These are phyloP conservation scores for Orthosia cruda DNA, from an alignment of 2,888 invertebrate genomes.

Conservation along the genomic window DNA sequence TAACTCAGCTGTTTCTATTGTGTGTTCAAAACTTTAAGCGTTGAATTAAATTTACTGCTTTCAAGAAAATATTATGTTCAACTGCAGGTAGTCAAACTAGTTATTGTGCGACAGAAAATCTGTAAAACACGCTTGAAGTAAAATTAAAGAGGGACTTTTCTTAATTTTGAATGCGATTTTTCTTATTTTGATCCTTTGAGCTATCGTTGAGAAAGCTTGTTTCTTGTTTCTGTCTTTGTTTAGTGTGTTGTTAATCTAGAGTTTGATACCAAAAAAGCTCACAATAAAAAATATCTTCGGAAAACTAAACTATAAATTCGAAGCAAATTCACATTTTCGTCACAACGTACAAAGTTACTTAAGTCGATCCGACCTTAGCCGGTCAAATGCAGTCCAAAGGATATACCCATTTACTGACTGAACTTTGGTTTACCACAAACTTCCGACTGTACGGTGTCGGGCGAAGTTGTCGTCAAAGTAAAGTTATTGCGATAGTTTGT, in stretches of 20 bases:
- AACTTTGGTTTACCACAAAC: slow-evolving; percentile 26
- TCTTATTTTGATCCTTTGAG: no score
- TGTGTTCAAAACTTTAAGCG: slow-evolving; percentile 6
- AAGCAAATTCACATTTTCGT: neutral
- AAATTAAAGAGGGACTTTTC: neutral
- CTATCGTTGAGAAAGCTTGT: neutral
- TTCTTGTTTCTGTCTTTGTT: neutral
- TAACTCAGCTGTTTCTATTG: neutral
- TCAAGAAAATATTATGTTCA: slow-evolving; percentile 1
- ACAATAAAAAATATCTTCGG: no score
- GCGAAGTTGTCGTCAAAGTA: slow-evolving; percentile 43
- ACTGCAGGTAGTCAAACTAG: neutral
- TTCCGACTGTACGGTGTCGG: slow-evolving; percentile 35
- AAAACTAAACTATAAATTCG: no score
- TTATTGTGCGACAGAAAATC: neutral
- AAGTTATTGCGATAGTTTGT: slow-evolving; percentile 50
- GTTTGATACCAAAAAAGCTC: no score
- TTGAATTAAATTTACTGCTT: neutral
- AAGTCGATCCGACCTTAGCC: slow-evolving; percentile 15
- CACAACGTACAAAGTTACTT: neutral
- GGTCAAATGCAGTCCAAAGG: slow-evolving; percentile 6
- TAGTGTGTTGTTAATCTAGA: no score
- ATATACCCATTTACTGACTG: slow-evolving; percentile 40
- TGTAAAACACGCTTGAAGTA: no score
- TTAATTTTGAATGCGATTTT: neutral